A percentile compares a stretch with the other conserved stretches of the same genome.
These are phyloP conservation scores for Ptilonorhynchus violaceus DNA, from an alignment of 2,113 vertebrate species.

Conservation along the genomic window DNA sequence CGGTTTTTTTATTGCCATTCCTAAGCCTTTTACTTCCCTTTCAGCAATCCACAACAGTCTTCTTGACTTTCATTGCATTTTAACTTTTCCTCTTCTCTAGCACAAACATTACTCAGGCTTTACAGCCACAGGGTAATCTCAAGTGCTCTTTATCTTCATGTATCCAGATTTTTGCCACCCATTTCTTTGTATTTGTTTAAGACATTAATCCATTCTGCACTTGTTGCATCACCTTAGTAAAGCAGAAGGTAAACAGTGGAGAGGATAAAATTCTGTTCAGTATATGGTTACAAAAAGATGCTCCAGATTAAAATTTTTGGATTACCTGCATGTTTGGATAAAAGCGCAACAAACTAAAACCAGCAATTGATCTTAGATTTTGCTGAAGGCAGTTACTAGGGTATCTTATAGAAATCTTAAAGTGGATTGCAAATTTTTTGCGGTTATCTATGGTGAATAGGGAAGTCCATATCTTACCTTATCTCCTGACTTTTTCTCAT, in stretches of 20 bases:
- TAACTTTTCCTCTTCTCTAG: constrained; percentile 19
- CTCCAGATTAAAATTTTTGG: not conserved
- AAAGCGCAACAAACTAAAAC: not conserved
- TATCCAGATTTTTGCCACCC: not conserved
- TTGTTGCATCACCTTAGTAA: not conserved
- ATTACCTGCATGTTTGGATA: not conserved
- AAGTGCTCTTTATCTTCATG: not conserved
- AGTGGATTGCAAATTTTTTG: not conserved
- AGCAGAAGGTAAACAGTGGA: not conserved
- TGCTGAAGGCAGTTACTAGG: not conserved
- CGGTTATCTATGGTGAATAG: not conserved
- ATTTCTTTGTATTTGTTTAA: not conserved
- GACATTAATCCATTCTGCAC: not conserved
- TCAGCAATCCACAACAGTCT: not conserved
- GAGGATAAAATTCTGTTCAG: not conserved
- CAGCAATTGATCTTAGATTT: not conserved
- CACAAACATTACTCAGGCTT: not conserved
- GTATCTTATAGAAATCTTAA: not conserved
- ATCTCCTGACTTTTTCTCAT: not conserved
- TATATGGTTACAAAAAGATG: not conserved
- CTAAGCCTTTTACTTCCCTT: constrained; percentile 25
- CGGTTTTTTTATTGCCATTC: not conserved
- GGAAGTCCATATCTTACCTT: not conserved
- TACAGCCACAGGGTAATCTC: not conserved
- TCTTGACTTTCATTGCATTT: constrained; percentile 21